These are phyloP conservation scores for Enoplosus armatus DNA, from an alignment of 2,797 vertebrate genomes.

Conservation along the genomic window DNA sequence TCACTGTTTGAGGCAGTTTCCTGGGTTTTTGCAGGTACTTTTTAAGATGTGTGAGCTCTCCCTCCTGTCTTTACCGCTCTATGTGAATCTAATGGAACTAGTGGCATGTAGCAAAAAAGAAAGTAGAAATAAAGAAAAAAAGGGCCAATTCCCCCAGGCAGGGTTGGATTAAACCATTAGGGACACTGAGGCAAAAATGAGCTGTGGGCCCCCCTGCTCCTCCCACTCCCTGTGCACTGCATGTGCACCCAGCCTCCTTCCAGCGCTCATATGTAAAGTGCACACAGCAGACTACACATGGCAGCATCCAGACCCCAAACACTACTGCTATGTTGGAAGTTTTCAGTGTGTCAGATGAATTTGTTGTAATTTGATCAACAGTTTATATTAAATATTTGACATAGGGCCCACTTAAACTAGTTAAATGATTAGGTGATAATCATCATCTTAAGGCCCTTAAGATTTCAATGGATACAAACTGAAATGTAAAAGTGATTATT, in stretches of 20 bases:
- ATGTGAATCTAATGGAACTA: neutral
- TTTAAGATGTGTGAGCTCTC: neutral
- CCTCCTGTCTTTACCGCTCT: conserved; percentile 9
- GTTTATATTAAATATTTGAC: neutral
- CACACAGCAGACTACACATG: neutral
- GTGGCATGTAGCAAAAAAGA: too few relatives aligned
- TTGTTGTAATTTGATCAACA: neutral
- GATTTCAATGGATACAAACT: too few relatives aligned
- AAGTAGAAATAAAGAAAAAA: neutral
- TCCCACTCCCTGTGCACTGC: neutral
- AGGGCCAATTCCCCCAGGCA: neutral
- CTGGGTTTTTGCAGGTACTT: neutral
- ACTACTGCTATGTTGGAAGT: neutral
- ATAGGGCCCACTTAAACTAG: too few relatives aligned
- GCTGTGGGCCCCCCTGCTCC: neutral
- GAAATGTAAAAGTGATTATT: too few relatives aligned
- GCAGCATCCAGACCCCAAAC: neutral
- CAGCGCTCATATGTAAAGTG: neutral
- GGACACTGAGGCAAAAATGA: neutral
- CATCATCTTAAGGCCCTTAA: too few relatives aligned
- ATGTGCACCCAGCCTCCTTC: neutral
- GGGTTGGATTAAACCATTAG: neutral
- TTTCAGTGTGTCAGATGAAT: neutral
- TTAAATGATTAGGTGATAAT: neutral
- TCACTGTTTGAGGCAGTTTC: conserved; percentile 1